Evolutionary conservation across 2,888 invertebrate species (phyloP), one percentile per base, ranked within the genome.

Genomic region (Polylopha cassiicola): DNA sequence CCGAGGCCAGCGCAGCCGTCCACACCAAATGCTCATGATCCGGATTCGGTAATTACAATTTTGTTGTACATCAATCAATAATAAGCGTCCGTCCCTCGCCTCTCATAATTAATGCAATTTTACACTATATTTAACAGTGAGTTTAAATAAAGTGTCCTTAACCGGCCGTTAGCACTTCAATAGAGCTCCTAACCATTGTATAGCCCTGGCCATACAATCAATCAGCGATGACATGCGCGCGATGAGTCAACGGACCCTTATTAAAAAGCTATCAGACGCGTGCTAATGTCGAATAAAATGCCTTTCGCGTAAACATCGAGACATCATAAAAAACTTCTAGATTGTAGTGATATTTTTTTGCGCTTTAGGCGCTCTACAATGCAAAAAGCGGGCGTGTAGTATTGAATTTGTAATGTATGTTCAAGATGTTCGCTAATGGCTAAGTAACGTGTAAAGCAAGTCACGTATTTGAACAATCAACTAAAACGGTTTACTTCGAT

Each of bases 21-120:
- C 65, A 92, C 92, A 52, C 92, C 92, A 52, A 92, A 92, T 77
- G 88, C 92, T 61, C 92, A 92, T 74, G 91, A 90, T 69, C 92
- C 92, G 51, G 92, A 92, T 72, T 88, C 90, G 82, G 92, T 92
- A 82, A 90, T 91, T 89, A 42, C 16, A 14, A 31, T 39, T 46
- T 27, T 18, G 24, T 51, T 44, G 43, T 36, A 37, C 16, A 4
- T 9, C 5, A 6, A 6, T 4, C 10, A 5, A 13, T 4, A 14
- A 20, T 3, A 8, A 13, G 18, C 14, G 13, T 2, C 13, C 2
- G 1, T 24, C 6, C 23, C 2, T 24, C 4, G 2, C n/a, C n/a
- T n/a, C n/a, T n/a, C n/a, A n/a, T n/a, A n/a, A n/a, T n/a, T n/a
- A n/a, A n/a, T n/a, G n/a, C n/a, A n/a, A n/a, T n/a, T n/a, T n/a